Evolutionary conservation across 2,113 vertebrate genomes (phyloP).

Genomic region (Psilopsiagon aymara): DNA sequence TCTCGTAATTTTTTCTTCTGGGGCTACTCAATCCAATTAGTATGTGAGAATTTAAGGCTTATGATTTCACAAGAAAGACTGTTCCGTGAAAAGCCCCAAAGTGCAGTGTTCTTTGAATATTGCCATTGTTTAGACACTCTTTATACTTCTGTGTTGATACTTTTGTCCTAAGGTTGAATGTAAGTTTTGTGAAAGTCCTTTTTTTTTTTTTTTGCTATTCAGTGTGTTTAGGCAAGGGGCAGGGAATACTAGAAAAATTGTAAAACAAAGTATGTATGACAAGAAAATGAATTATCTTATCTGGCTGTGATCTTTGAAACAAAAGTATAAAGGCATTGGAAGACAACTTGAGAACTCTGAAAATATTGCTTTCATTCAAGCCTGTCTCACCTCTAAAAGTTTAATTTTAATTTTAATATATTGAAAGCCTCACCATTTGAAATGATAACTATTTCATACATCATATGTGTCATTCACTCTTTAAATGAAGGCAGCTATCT

Average conservation of each 20-base stretch:
- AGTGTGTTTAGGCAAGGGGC: not conserved
- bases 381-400: constrained; percentile 19
- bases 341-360: not conserved
- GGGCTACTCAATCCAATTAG: not conserved
- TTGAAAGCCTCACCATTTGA: constrained; percentile 34
- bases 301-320: not conserved
- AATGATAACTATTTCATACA: constrained; percentile 26
- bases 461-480: constrained; percentile 2
- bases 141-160: not conserved
- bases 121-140: not conserved
- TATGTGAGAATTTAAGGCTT: not conserved
- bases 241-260: not conserved
- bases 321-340: not conserved
- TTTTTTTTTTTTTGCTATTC: not conserved
- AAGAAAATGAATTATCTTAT: constrained; percentile 21
- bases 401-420: constrained; percentile 52
- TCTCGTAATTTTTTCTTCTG: not conserved
- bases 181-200: not conserved
- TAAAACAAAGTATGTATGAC: not conserved
- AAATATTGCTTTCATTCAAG: constrained; percentile 22
- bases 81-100: not conserved
- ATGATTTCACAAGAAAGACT: not conserved
- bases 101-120: not conserved
- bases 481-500: constrained; percentile 5
- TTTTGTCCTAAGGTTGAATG: not conserved